These are phyloP conservation scores for Oenanthe oenanthe DNA, from an alignment of 2,113 vertebrate genomes.

Conservation along the genomic window DNA sequence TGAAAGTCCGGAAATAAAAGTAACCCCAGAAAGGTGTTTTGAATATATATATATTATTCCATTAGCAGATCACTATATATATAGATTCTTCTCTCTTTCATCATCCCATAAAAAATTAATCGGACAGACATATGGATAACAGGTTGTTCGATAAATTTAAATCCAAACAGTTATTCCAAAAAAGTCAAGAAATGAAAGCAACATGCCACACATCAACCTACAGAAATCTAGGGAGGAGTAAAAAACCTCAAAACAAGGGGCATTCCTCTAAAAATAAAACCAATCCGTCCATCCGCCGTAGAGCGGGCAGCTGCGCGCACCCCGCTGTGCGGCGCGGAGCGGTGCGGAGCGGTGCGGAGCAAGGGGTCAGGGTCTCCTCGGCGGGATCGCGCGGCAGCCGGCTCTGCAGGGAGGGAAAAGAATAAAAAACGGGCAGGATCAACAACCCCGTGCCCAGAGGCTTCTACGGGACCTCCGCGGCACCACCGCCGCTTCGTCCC, in stretches of 20 bases:
- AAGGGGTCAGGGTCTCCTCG: background rate
- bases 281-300: background rate
- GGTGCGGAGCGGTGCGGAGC: background rate
- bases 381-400: background rate
- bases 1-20: conserved; percentile 35
- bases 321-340: background rate
- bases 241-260: background rate
- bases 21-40: conserved; percentile 37
- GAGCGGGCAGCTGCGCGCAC: background rate
- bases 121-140: conserved; percentile 42
- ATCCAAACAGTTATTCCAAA: background rate
- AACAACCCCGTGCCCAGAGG: background rate
- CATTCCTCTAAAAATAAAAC: background rate
- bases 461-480: background rate
- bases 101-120: conserved; percentile 42
- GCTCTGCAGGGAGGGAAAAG: background rate
- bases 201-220: background rate
- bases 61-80: conserved; percentile 30
- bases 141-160: conserved; percentile 52
- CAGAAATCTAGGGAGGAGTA: background rate
- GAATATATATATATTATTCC: background rate
- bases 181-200: conserved; percentile 17
- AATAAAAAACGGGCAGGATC: background rate
- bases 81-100: conserved; percentile 54
- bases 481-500: background rate